Conservation (phyloP, 2,113 vertebrate genomes). For the Gadus macrocephalus region DNA sequence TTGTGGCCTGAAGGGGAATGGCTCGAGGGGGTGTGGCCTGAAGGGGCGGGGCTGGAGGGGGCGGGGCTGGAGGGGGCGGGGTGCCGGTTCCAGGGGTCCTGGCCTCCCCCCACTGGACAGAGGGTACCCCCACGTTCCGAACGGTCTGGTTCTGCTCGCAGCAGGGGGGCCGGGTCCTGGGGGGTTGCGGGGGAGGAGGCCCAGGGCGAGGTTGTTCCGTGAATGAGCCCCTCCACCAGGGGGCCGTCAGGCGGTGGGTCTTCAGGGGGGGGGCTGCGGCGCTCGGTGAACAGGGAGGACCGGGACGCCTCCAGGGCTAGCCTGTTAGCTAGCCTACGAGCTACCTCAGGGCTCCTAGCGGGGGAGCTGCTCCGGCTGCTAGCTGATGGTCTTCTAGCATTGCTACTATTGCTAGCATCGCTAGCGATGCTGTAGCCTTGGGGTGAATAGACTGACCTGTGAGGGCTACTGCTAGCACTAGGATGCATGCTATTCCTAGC, state of each 20-base stretch:
- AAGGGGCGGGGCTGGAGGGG: constrained; percentile 34
- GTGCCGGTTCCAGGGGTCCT: constrained; percentile 36
- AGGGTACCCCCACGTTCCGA: constrained; percentile 35
- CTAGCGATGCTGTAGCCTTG: constrained; percentile 23
- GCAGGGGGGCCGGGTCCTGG: constrained; percentile 4
- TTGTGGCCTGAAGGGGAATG: constrained; percentile 13
- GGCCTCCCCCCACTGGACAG: constrained; percentile 35
- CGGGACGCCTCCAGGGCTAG: constrained; percentile 52
- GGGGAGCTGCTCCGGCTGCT: constrained; percentile 38
- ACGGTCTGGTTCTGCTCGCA: constrained; percentile 20
- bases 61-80: constrained; percentile 13
- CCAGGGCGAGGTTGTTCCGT: constrained; percentile 34
- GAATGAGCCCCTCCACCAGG: constrained; percentile 7
- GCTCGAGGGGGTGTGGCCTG: constrained; percentile 12
- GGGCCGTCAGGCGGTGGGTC: constrained; percentile 48
- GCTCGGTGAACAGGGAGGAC: constrained; percentile 48
- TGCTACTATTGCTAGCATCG: constrained; percentile 14
- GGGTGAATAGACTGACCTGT: constrained; percentile 11
- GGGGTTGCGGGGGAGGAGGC: constrained; percentile 10
- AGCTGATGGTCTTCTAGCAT: constrained; percentile 15
- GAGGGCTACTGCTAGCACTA: constrained; percentile 28
- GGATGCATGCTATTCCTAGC: constrained; percentile 17
- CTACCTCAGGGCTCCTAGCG: constrained; percentile 43
- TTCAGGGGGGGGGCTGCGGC: constrained; percentile 48
- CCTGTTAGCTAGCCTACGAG: constrained; percentile 37